Conservation (phyloP, 2,888 invertebrate species). For the Bembecia ichneumoniformis region DNA sequence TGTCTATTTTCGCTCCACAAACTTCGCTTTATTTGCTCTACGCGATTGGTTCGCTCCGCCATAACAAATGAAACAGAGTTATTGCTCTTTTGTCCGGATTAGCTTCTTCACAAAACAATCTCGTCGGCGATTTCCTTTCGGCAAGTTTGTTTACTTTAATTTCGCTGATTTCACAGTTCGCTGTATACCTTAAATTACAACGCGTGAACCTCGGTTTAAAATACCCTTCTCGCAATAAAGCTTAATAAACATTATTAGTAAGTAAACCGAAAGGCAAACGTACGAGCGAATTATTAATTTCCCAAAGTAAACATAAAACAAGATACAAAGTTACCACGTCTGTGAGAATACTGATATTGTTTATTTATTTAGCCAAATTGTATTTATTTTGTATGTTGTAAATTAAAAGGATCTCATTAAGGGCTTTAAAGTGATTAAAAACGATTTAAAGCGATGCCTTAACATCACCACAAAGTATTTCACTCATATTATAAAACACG, state of each 20-base stretch:
- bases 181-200: neutral
- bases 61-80: slow-evolving; percentile 59
- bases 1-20: slow-evolving; percentile 66
- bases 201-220: neutral
- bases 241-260: neutral
- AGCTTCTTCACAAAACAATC: slow-evolving; percentile 40
- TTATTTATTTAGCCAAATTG: neutral
- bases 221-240: neutral
- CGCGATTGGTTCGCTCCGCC: slow-evolving; percentile 59
- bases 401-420: neutral
- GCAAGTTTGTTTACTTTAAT: slow-evolving; percentile 17
- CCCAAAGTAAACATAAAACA: neutral
- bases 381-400: neutral
- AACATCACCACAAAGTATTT: too few species aligned
- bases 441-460: too few species aligned
- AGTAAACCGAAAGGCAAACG: neutral
- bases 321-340: neutral
- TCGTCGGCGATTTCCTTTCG: slow-evolving; percentile 21
- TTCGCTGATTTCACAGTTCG: slow-evolving; percentile 15
- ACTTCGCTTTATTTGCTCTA: slow-evolving; percentile 57
- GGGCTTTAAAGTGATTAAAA: too few species aligned
- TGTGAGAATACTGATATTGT: neutral
- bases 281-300: neutral
- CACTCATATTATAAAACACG: too few species aligned
- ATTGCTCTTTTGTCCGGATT: slow-evolving; percentile 52